Evolutionary conservation across 2,888 invertebrate species (phyloP), one percentile per base, ranked within the genome.

Genomic region (Piscicola geometra): DNA sequence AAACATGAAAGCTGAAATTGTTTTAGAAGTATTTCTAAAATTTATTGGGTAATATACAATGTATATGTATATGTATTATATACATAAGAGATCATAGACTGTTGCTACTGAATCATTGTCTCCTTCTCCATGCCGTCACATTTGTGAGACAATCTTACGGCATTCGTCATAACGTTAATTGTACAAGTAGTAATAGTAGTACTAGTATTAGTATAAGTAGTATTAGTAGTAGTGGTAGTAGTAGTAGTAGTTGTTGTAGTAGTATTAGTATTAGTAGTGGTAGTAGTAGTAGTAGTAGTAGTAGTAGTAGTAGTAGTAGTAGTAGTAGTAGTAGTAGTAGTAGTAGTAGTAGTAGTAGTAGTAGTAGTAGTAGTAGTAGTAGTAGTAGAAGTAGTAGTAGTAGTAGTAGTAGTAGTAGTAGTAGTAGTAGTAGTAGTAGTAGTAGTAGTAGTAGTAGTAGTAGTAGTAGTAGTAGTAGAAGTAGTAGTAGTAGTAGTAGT

Each of bases 321-420:
- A 73, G 73, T 33, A 73, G 73, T 73, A 73, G 73, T 50, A 73
- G 73, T 73, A 73, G 60, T 73, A 73, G 73, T 73, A 73, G 73
- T 73, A 73, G 73, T 73, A 73, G 73, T 73, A 56, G 73, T 73
- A 56, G 73, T 60, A 73, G 73, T 73, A 73, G 73, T 73, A 73
- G 60, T 60, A 73, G 73, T 73, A 73, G 73, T 73, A 73, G 73
- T 73, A 56, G 73, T 73, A 73, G 64, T 73, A 56, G 64, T 73
- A 73, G 64, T 73, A 73, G 64, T 73, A 73, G 64, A 68, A 73
- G 64, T 60, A 73, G 64, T 73, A 73, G 64, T 60, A 73, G 64
- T 73, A 73, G 50, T 71, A 71, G 50, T 71, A 71, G 50, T 71
- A 71, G 50, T 71, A 71, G 50, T 71, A 71, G 50, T 71, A 71